Evolutionary conservation across 2,797 vertebrate species (phyloP), one percentile per base, ranked within the genome.

Genomic region (Syndactyla subalaris): DNA sequence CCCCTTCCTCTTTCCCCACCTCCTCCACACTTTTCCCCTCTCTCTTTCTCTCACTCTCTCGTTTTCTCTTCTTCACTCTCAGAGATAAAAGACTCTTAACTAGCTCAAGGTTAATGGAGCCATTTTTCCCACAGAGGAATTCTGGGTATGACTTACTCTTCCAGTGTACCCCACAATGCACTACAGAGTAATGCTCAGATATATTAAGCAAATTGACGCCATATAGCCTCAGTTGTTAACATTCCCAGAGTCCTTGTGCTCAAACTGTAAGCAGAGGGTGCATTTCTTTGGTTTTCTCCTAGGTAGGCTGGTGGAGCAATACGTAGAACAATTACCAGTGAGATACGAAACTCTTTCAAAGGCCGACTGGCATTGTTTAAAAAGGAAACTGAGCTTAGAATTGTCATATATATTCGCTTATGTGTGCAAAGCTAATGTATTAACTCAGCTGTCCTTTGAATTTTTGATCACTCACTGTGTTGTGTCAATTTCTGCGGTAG

Each of bases 21-120:
- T 93, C 97, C 68, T 98, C 98, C 98, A 98, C 70, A 92, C 96
- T 97, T 97, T 98, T 98, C 97, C 98, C 98, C 98, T 98, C 55
- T 94, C 93, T 94, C 58, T 83, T 90, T 94, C 95, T 91, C 87
- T 92, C 13, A 1, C 86, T 96, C 87, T 98, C 98, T 98, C 97
- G 98, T 98, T 98, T 97, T 98, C 97, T 98, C 98, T 98, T 98
- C 98, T 98, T 99, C 98, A 98, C 98, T 99, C 99, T 99, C 99
- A 99, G 99, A 99, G 98, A 99, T 98, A 98, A 99, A 99, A 99
- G 98, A 99, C 98, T 99, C 98, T 99, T 99, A 99, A 99, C 99
- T 99, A 99, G 98, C 99, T 99, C 99, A 99, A 99, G 99, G 99
- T 99, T 99, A 98, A 99, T 98, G 98, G 99, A 99, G 99, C 99